Percentiles rank a stretch among this genome's conserved stretches.
phyloP scores from a whole-genome alignment of 2,113 vertebrate species.

The Cyprinodon variegatus region DNA sequence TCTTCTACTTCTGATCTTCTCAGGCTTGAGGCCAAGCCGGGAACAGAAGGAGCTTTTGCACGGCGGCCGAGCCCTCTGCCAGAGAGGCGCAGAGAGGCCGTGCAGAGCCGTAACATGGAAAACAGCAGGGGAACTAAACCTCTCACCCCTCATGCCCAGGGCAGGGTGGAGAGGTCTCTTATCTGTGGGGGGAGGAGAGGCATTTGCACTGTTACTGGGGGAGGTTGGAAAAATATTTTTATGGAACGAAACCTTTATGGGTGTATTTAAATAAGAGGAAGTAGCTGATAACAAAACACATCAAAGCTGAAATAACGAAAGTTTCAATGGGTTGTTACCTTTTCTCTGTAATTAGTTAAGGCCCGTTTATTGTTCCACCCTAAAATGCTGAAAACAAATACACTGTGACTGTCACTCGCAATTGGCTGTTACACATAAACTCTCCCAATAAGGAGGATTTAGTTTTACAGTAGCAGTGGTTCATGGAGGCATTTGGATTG shows the following conservation, averaged over 20 bases:
- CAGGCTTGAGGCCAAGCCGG: constrained; percentile 57
- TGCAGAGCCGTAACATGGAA: constrained; percentile 32
- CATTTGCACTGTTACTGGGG: constrained; percentile 26
- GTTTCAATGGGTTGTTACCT: not conserved
- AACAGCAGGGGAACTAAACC: constrained; percentile 24
- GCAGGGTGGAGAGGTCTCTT: constrained; percentile 23
- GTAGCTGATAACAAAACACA: constrained; percentile 6
- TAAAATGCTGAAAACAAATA: not conserved
- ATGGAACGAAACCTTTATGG: constrained; percentile 32
- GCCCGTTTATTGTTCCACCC: not conserved
- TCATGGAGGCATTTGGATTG: constrained; percentile 12
- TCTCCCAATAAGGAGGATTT: no score
- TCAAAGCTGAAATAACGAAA: constrained; percentile 35
- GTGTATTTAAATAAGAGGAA: constrained; percentile 14
- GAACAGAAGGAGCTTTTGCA: constrained; percentile 63
- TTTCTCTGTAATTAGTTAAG: not conserved
- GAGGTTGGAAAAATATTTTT: constrained; percentile 45
- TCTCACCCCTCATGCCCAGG: constrained; percentile 25
- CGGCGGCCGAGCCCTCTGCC: constrained; percentile 48
- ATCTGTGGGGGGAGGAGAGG: constrained; percentile 19
- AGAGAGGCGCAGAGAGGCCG: constrained; percentile 32
- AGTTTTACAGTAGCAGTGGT: not conserved
- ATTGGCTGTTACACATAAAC: no score
- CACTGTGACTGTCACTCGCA: not conserved
- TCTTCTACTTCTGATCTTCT: constrained; percentile 61